Base-by-base conservation (phyloP, 2,113 vertebrate genomes). In the Tragulus kanchil region DNA sequence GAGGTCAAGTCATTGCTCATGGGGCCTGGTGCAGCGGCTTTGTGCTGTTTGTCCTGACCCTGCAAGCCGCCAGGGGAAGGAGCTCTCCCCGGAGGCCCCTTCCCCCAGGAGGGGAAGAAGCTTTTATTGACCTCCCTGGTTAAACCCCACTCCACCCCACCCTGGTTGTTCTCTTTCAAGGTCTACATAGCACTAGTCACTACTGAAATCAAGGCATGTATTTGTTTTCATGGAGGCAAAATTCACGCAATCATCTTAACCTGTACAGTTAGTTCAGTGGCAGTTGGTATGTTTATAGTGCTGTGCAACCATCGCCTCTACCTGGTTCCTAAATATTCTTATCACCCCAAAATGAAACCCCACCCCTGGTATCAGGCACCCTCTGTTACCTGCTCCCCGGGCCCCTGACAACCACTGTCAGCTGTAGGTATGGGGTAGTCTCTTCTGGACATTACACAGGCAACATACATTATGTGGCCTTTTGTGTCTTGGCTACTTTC, bases 231-330 rank as follows among this genome's bases (percentile, higher is more conserved):
- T n/a, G 73, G 61, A 90, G 84, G 50, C 56, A 67, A 94, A 79
- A 79, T 73, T 82, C 69, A 93, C n/a, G 67, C 19, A 90, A 78
- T 42, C 62, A 48, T 79, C 78, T 95, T 52, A 67, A 95, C 93
- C 79, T 59, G 48, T 82, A 31, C 8, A 65, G 8, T 17, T 36
- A 36, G 36, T 36, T 61, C 54, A 36, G 83, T 92, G 84, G 12
- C 59, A 42, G 23, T 92, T 89, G 59, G 23, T 56, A 92, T 42
- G 56, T 93, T 59, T 52, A 89, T 12, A 78, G 54, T 83, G 65
- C 50, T 62, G 5, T 90, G 17, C 48, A 58, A 69, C 25, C 19
- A 81, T 69, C 61, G 81, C 36, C 5, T 88, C 86, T 69, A n/a
- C 36, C 89, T 64, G 82, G 56, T 90, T 93, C n/a, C 62, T 67